Evolutionary conservation across 2,113 vertebrate genomes (phyloP), one percentile per base, ranked within the genome.

Genomic region (Gasterosteus nipponicus): DNA sequence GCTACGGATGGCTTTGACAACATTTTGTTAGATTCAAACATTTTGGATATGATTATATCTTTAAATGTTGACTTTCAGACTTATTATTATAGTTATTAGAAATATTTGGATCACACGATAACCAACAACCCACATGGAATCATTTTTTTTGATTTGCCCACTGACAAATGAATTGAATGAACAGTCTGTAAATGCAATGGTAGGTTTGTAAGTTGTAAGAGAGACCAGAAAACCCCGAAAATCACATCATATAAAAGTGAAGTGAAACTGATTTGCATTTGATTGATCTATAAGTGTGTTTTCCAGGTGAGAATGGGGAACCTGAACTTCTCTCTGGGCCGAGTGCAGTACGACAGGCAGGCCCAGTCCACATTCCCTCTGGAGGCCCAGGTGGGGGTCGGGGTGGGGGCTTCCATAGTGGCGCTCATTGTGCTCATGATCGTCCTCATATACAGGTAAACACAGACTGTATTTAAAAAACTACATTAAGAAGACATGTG

Each of bases 241-340:
- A 26, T 26, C 22, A 26, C 22, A 26, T 26, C 22, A 26, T 26
- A 26, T 26, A 26, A 26, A 26, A 26, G 22, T 26, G 22, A 26
- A 26, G 22, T 26, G 22, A 38, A 38, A 38, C 6, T 38, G 35
- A 7, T 5, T 38, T 38, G 35, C 4, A 38, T 38, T 38, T 38
- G 35, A 38, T 38, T 38, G 35, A 38, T 31, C 4, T 59, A 0
- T 38, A 2, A 15, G 49, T 59, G 29, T 77, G 22, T 14, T 69
- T 59, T 68, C 7, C 90, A 98, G 98, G 98, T 99, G 7, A 95
- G 93, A 83, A 99, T 99, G 96, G 97, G 98, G 58, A 98, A 98
- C 84, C 91, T 97, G 84, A 95, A 93, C 89, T 97, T 98, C 87
- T 95, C 95, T 14, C 87, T 99, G 89, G 98, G 98, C 51, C 88